Evolutionary conservation across 2,888 invertebrate species (phyloP), one percentile per base, ranked within the genome.

Genomic region (Drosophila fungiperda): DNA sequence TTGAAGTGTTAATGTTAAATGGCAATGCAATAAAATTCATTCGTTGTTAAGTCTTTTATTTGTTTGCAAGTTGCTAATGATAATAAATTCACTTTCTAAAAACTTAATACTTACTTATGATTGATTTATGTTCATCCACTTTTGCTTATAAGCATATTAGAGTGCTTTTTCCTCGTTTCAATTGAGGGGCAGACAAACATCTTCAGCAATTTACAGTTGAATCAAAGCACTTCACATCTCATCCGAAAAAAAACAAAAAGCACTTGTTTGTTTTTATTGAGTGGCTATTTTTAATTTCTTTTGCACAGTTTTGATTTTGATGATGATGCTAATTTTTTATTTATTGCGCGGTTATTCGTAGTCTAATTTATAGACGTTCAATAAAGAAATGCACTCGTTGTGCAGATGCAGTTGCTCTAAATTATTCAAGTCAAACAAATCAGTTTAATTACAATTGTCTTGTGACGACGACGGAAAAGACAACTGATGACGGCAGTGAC

Each of bases 361-460:
- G 36, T 33, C 8, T 33, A 11, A 33, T 33, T 52, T 33, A 29
- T 33, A 33, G 33, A 20, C 20, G 7, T 17, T 38, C 26, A 45
- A 45, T 45, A 23, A 45, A 45, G 15, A 45, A 45, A 26, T 54
- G 36, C 54, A 55, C 12, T n/a, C 26, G 15, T 17, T 20, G 15
- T 2, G 36, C 29, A 60, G 50, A 63, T 38, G 45, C 38, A 40
- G 49, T 26, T 40, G 59, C 15, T 59, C 42, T 45, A 26, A 76
- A 67, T 73, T 53, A 60, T 61, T 26, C 36, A 60, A 64, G 65
- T 63, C 52, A 52, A 63, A 23, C 45, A 80, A 84, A 76, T 84
- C 72, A 68, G 59, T 74, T 80, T 78, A 77, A 80, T 80, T 80
- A 69, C 71, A 57, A 52, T 69, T 65, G 32, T 42, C 40, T 67